Conservation (phyloP, 2,113 vertebrate genomes). For the Callorhinus ursinus region DNA sequence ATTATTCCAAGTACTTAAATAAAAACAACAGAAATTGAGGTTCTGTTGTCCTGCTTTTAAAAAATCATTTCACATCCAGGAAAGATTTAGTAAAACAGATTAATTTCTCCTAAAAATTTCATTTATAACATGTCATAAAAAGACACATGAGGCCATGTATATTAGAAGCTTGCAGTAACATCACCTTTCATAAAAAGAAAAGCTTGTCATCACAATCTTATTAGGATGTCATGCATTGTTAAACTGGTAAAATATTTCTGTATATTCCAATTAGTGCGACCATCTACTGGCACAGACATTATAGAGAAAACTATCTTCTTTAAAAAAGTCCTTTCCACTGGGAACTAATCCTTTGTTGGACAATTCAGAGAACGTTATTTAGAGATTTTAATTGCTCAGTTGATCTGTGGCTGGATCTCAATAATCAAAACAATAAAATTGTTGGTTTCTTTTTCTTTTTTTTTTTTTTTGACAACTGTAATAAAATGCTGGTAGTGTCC, state of each 20-base stretch:
- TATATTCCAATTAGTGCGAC: conserved; percentile 87
- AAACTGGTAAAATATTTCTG: conserved; percentile 84
- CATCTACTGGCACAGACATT: conserved; percentile 75
- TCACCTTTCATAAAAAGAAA: conserved; percentile 87
- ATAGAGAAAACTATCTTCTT: conserved; percentile 84
- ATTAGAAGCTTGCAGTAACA: conserved; percentile 63
- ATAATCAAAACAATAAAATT: conserved; percentile 92
- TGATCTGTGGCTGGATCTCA: conserved; percentile 91
- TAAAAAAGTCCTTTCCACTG: conserved; percentile 87
- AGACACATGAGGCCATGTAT: conserved; percentile 43
- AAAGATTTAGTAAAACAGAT: conserved; percentile 61
- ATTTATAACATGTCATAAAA: conserved; percentile 69
- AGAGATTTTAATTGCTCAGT: conserved; percentile 95
- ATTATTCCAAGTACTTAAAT: conserved; percentile 10
- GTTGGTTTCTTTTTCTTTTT: conserved; percentile 84
- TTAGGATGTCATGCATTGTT: conserved; percentile 84
- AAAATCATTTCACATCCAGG: conserved; percentile 8
- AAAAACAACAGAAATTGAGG: conserved; percentile 43
- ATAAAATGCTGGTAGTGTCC: conserved; percentile 87
- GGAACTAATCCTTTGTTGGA: conserved; percentile 89
- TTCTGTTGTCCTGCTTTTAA: conserved; percentile 43
- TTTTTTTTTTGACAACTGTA: conserved; percentile 92
- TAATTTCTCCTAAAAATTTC: conserved; percentile 69
- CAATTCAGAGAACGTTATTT: conserved; percentile 91
- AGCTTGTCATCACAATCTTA: conserved; percentile 86